Percentiles rank a stretch among this genome's conserved stretches.
phyloP scores from a whole-genome alignment of 2,797 vertebrate species.

The Dermochelys coriacea region DNA sequence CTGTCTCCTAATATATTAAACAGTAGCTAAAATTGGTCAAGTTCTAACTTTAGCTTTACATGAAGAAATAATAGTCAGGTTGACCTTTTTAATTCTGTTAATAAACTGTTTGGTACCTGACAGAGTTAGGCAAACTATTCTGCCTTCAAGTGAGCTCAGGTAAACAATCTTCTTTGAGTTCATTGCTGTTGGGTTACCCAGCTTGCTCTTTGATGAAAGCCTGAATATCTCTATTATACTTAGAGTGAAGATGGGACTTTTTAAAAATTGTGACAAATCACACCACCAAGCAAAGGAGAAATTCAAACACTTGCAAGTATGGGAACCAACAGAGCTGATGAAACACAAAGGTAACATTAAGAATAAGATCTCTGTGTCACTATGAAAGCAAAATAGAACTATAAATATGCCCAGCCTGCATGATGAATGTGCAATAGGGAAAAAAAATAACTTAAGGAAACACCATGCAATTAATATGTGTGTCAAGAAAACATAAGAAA shows the following conservation, averaged over 20 bases:
- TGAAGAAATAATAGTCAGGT: background rate
- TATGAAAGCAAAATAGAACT: background rate
- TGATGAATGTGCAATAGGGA: conserved; percentile 16
- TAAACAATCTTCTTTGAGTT: background rate
- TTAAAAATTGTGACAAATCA: conserved; percentile 17
- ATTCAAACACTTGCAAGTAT: background rate
- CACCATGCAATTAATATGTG: background rate
- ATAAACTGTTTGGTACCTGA: background rate
- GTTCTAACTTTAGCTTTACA: background rate
- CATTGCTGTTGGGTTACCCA: background rate
- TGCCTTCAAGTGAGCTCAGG: background rate
- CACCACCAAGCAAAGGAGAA: background rate
- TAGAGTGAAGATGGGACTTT: background rate
- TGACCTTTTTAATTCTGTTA: background rate
- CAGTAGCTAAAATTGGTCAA: background rate
- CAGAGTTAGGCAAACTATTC: background rate
- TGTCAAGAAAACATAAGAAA: background rate
- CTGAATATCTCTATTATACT: background rate
- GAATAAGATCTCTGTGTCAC: background rate
- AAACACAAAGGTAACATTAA: conserved; percentile 1
- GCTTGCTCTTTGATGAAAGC: background rate
- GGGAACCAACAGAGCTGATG: background rate
- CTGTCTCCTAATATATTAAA: background rate
- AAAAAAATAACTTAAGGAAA: background rate
- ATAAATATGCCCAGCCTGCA: background rate